A percentile compares a stretch with the other conserved stretches of the same genome.
Conservation (phyloP, 2,113 vertebrate genomes). For the Labeo rohita region DNA sequence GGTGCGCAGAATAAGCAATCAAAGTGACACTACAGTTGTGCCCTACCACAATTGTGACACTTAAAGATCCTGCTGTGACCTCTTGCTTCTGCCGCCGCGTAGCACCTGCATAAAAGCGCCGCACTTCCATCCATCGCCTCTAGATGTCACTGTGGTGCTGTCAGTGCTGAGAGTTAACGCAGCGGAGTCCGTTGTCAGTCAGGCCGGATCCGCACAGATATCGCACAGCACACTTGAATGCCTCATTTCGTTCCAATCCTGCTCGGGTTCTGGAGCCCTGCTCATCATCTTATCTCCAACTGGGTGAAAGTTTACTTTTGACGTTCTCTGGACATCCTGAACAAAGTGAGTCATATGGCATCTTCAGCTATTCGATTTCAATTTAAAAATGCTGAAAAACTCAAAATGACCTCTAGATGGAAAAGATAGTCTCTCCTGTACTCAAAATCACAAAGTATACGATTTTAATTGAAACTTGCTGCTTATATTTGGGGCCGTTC, state of each 20-base stretch:
- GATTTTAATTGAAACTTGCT: not conserved
- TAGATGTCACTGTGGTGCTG: conserved; percentile 80
- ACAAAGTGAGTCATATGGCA: conserved; percentile 23
- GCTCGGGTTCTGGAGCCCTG: conserved; percentile 61
- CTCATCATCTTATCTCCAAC: conserved; percentile 65
- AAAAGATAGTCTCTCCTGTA: conserved; percentile 11
- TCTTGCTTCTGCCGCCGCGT: not conserved
- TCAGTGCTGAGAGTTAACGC: conserved; percentile 18
- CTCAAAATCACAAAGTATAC: not conserved
- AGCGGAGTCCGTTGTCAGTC: conserved; percentile 45
- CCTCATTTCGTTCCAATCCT: conserved; percentile 69
- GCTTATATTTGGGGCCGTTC: not conserved
- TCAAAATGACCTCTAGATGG: conserved; percentile 20
- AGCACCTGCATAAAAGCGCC: conserved; percentile 66
- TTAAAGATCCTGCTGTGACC: conserved; percentile 47
- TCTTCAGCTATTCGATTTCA: conserved; percentile 16
- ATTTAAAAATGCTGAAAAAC: conserved; percentile 32
- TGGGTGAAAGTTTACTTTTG: conserved; percentile 61
- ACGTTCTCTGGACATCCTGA: conserved; percentile 41
- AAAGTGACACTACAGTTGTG: conserved; percentile 60
- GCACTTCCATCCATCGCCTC: conserved; percentile 56
- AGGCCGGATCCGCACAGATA: conserved; percentile 54
- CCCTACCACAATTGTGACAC: conserved; percentile 59
- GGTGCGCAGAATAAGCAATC: conserved; percentile 69
- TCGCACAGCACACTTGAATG: conserved; percentile 65